Base-by-base conservation (phyloP, 1,140 invertebrate species). In the Drosophila mayri region DNA sequence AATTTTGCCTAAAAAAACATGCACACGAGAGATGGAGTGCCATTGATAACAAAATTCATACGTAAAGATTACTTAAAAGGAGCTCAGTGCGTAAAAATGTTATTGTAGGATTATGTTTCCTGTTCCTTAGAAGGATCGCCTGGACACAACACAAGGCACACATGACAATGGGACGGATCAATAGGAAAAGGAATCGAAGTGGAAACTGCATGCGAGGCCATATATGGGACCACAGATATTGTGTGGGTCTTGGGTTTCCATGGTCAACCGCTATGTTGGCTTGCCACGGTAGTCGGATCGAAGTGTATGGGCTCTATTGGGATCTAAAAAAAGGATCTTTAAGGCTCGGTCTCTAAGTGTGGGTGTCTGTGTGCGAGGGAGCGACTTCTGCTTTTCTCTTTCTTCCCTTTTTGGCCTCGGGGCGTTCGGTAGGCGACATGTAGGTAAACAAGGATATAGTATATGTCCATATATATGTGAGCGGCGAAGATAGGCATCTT, bases 41-140 rank as follows among this genome's bases (percentile, higher is more conserved):
- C 65, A 90, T 73, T 79, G 85, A 90, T 90, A 90, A 90, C 67
- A 85, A 90, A 85, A 54, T 90, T 79, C 85, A 70, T 72, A 78
- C 76, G 71, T 79, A 85, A 81, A 85, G 66, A 77, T 82, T 86
- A 79, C 67, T 86, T 71, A 81, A 90, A 90, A 90, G 66, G 81
- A 88, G 74, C 74, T 85, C 81, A 71, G 81, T 65, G 68, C 60
- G 49, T 60, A 70, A 78, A 79, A 79, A 76, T 81, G 81, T 75
- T 90, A 81, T 88, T 88, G 81, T 90, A 76, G 68, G 85, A 88
- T 76, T 88, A 77, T 49, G 70, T 63, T 81, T 90, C 74, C 70
- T 70, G 64, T 88, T 88, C 68, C 85, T 59, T 40, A 72, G 66
- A 72, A 85, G 55, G 22, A 52, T 61, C 49, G 38, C 11, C n/a